Evolutionary conservation across 2,113 vertebrate genomes (phyloP), one percentile per base, ranked within the genome.

Genomic region (Labeo rohita): DNA sequence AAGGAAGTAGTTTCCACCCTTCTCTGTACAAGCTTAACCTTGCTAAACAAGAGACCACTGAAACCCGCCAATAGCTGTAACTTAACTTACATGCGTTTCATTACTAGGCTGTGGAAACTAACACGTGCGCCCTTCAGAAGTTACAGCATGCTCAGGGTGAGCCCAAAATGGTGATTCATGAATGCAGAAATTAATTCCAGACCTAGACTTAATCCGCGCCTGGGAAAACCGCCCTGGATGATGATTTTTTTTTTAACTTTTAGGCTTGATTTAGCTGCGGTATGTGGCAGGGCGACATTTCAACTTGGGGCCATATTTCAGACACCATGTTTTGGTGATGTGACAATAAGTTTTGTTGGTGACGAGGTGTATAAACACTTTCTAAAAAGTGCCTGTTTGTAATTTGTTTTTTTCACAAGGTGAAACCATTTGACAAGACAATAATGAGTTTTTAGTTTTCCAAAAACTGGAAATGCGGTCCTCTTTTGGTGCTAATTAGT

Each of bases 1-100:
- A 84, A 84, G 56, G 76, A 89, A 86, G 84, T 84, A 83, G 80
- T 85, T 84, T 88, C 79, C 83, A 84, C 79, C 87, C 84, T 23
- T 84, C 63, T 84, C 84, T 84, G 74, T 84, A 49, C 59, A 59
- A 72, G 36, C 81, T 16, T 45, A 82, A 84, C 68, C 72, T 36
- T 70, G 8, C 9, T 43, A 83, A 80, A 88, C 79, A 79, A 88
- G 84, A 84, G 84, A 70, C 70, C 74, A 76, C 80, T 89, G 88
- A 87, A 80, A 45, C 83, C 52, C 28, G 23, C 85, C 72, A 82
- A 81, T 74, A 23, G 18, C 82, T 81, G 80, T 43, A 36, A 52
- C 63, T 47, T 80, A 49, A 72, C 50, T 12, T 75, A 49, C 13
- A 66, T 56, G 74, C 61, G 18, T 84, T 85, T 79, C 47, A 83